These are phyloP conservation scores for Dryoscopus gambensis DNA, from an alignment of 2,113 vertebrate species.

Conservation along the genomic window DNA sequence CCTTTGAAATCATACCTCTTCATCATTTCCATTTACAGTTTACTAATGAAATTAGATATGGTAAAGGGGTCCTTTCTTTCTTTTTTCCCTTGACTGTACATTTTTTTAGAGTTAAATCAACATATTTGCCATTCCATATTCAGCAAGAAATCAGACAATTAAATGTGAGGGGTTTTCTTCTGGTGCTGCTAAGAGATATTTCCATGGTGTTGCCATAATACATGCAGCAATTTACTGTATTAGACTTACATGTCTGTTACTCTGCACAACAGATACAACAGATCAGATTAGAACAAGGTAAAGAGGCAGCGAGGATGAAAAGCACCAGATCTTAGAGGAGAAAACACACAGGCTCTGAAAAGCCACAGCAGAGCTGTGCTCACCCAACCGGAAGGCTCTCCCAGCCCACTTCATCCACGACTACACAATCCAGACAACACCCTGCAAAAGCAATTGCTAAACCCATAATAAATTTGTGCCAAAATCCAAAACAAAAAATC, in stretches of 20 bases:
- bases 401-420: not conserved
- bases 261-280: slow-evolving; percentile 21
- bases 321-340: not conserved
- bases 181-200: slow-evolving; percentile 52
- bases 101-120: slow-evolving; percentile 77
- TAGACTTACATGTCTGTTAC: slow-evolving; percentile 19
- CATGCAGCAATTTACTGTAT: slow-evolving; percentile 2
- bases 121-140: slow-evolving; percentile 71
- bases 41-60: slow-evolving; percentile 76
- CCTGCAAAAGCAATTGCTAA: not conserved
- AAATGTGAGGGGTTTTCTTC: slow-evolving; percentile 17
- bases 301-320: not conserved
- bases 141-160: slow-evolving; percentile 71
- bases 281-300: not conserved
- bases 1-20: slow-evolving; percentile 68
- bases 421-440: not conserved
- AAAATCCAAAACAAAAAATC: not conserved
- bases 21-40: slow-evolving; percentile 71
- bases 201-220: slow-evolving; percentile 42
- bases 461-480: not conserved
- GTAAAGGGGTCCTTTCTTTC: slow-evolving; percentile 47
- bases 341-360: not conserved
- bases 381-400: not conserved
- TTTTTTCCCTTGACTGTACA: slow-evolving; percentile 7
- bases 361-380: not conserved